Evolutionary conservation across 2,888 invertebrate species (phyloP), one percentile per base, ranked within the genome.

Genomic region (Lithophane socia): DNA sequence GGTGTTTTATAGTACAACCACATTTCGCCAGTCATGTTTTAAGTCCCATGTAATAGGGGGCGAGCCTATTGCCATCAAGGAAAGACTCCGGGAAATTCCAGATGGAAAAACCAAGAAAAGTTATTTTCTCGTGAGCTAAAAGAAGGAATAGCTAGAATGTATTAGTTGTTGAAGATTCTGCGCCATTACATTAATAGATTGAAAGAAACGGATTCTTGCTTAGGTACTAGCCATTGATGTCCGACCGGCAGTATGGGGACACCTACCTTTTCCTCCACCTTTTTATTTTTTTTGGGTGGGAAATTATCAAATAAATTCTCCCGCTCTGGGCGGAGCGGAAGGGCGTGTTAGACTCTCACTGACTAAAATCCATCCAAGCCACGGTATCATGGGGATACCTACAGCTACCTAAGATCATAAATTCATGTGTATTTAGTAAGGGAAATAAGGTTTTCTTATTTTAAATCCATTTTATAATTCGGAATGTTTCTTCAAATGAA

Each of bases 121-220:
- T 49, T 60, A 73, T 60, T 69, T 52, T 60, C 49, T 9, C 16
- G 47, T 37, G 18, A 13, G 47, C 16, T 18, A 67, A 67, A 60
- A 60, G 37, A 67, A 60, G 10, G 13, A 52, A 69, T 63, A 54
- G 42, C 58, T 70, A 66, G 64, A 73, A 71, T 65, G 61, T 76
- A 74, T 68, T 68, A 61, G n/a, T 21, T 72, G 44, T 52, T 73
- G 44, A 29, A 29, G 0, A 29, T 29, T 29, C 29, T 29, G 29
- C 29, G 29, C 29, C 29, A 72, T 76, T 79, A 44, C 56, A 67
- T 56, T 67, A 72, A 75, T 65, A 77, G 49, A 73, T 80, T 73
- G 58, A 47, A 70, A 61, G 58, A 71, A 66, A 65, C 18, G 61
- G 61, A 83, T 77, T 77, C 65, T 60, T 65, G 65, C 70, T 71